These are phyloP conservation scores for Drosophila mayri DNA, from an alignment of 1,140 invertebrate species.

Conservation along the genomic window DNA sequence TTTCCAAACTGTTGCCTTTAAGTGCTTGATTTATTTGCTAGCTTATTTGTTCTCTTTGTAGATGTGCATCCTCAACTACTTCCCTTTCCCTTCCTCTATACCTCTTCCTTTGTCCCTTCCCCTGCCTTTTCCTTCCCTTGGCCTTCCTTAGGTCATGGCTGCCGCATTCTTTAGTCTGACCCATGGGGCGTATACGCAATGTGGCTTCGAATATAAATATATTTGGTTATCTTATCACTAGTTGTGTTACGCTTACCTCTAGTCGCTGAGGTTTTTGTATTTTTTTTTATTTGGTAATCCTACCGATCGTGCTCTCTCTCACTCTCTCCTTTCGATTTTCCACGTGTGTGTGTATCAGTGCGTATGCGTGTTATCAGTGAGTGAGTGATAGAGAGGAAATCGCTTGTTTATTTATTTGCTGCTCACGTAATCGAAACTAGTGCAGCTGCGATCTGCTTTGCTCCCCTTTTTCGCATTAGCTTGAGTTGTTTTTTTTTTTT, in stretches of 20 bases:
- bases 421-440: constrained; percentile 54
- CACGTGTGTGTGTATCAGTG: not conserved
- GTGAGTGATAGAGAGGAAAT: constrained; percentile 2
- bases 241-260: constrained; percentile 29
- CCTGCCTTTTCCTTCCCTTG: not conserved
- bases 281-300: constrained; percentile 30
- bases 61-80: not conserved
- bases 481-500: not conserved
- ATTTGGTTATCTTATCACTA: constrained; percentile 40
- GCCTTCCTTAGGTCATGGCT: constrained; percentile 23
- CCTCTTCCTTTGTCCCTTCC: not conserved
- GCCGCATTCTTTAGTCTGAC: not conserved
- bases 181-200: constrained; percentile 36
- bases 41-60: not conserved
- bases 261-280: not conserved
- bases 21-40: too few relatives aligned
- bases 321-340: constrained; percentile 5
- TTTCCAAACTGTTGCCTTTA: not conserved
- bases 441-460: constrained; percentile 34
- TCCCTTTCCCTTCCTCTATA: not conserved
- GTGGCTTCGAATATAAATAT: constrained; percentile 8
- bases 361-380: constrained; percentile 32
- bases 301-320: constrained; percentile 23
- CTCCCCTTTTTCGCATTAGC: constrained; percentile 1
- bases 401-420: constrained; percentile 45